Conservation (phyloP, 2,888 invertebrate genomes). For the Sphaerophoria rueppellii region DNA sequence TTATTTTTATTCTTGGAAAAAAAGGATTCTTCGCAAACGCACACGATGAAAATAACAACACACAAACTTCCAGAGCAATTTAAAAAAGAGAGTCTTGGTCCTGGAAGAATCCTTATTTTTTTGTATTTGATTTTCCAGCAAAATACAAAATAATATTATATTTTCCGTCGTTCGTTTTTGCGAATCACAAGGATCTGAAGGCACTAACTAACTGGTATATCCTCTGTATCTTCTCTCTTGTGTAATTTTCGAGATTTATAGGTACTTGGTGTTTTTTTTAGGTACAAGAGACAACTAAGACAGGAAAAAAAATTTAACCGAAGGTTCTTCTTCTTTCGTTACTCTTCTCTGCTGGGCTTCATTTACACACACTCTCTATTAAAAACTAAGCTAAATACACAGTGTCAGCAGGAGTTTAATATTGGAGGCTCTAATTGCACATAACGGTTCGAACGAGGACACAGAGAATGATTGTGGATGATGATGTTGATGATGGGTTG, state of each 20-base stretch:
- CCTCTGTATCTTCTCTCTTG: slow-evolving; percentile 48
- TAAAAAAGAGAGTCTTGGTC: not conserved
- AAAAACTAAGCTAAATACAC: slow-evolving; percentile 1
- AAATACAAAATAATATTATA: not conserved
- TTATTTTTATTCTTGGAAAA: slow-evolving; percentile 18
- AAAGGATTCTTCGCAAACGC: slow-evolving; percentile 23
- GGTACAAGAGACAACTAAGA: not conserved
- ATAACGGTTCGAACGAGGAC: slow-evolving; percentile 70
- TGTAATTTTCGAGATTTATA: slow-evolving; percentile 54
- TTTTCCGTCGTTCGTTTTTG: slow-evolving; percentile 43
- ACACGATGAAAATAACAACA: slow-evolving; percentile 25
- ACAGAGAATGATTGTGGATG: slow-evolving; percentile 63
- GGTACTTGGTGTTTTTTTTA: not conserved
- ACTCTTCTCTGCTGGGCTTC: slow-evolving; percentile 39
- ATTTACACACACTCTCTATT: slow-evolving; percentile 41
- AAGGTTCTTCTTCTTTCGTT: not conserved
- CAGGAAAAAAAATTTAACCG: slow-evolving; percentile 30
- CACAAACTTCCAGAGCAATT: not conserved
- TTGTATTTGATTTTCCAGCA: too few relatives aligned
- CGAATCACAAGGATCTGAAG: slow-evolving; percentile 55
- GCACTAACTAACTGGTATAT: slow-evolving; percentile 18
- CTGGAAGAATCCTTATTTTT: slow-evolving; percentile 6
- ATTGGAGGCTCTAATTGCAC: slow-evolving; percentile 64
- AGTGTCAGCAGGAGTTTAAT: slow-evolving; percentile 52
- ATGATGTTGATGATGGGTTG: slow-evolving; percentile 68